A percentile compares a stretch with the other conserved stretches of the same genome.
These are phyloP conservation scores for Neolamprologus variostigma DNA, from an alignment of 2,113 vertebrate species.

Conservation along the genomic window DNA sequence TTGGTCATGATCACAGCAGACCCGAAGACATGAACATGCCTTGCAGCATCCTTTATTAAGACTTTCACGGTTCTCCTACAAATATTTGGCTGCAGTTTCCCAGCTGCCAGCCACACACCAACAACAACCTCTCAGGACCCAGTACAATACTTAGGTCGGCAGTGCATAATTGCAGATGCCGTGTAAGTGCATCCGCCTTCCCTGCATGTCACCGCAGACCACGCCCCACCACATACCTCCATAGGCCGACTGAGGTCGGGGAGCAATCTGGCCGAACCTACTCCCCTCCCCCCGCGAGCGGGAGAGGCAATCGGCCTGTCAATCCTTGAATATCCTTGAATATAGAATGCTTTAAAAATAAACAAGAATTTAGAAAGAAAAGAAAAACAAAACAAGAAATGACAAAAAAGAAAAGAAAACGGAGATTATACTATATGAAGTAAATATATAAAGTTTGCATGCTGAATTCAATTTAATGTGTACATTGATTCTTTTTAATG, in stretches of 20 bases:
- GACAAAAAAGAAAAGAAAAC: neutral
- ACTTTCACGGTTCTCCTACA: neutral
- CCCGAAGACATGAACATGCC: neutral
- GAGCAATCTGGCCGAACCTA: fast-evolving
- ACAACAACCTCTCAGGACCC: neutral
- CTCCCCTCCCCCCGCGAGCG: fast-evolving
- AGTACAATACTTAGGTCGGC: neutral
- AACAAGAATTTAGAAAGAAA: neutral
- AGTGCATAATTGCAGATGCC: neutral
- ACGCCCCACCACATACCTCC: neutral
- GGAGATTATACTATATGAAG: neutral
- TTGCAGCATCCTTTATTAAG: neutral
- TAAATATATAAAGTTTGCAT: neutral
- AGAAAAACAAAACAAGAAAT: neutral
- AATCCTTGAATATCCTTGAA: neutral
- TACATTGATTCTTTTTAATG: neutral
- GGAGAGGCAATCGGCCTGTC: neutral
- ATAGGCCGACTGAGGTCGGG: fast-evolving
- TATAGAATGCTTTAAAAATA: neutral
- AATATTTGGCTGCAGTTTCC: neutral
- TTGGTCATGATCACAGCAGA: neutral
- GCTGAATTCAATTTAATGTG: neutral
- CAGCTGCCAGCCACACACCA: neutral
- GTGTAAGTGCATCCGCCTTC: neutral
- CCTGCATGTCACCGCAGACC: neutral